Base-by-base conservation (phyloP, 2,113 vertebrate genomes). In the Damaliscus lunatus region DNA sequence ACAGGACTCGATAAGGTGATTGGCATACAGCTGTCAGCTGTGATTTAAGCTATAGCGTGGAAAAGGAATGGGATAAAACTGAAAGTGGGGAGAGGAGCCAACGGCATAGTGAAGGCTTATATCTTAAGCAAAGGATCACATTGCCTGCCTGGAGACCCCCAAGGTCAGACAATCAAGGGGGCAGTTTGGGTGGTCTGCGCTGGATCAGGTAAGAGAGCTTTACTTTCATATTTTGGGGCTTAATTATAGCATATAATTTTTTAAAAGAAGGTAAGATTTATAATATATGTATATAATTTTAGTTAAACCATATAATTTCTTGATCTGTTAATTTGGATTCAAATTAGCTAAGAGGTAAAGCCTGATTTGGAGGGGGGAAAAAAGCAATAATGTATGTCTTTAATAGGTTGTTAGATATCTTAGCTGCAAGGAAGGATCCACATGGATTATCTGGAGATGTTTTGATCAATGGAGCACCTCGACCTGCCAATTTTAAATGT, bases 401-500 rank as follows among this genome's bases (percentile, higher is more conserved):
- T 88, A 82, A 74, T 88, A 99, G 99, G 64, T 96, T 99, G 0
- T 97, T 99, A 0, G 99, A 99, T 97, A 93, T 99, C 96, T 97
- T 99, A 98, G 99, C 99, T 25, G 99, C 99, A 55, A 99, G 99
- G 89, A 99, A 99, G 87, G 99, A 99, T 96, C 99, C 99, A 3
- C 29, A 0, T 5, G 99, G 99, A 31, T 98, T 99, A n/a, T 99
- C 98, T 33, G 99, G 99, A 90, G 98, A 99, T 52, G 99, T 99
- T 97, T 98, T 99, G 86, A 99, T 99, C 74, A 99, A 99, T 10
- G 99, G 99, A 97, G 99, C 99, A 4, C 99, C 99, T 48, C 99
- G 99, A 87, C 99, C 99, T 94, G 98, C 99, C 88, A 99, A 99
- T 98, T 99, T 99, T 98, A 99, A 99, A 96, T 99, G 99, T 87